Evolutionary conservation across 2,888 invertebrate genomes (phyloP).

Genomic region (Lasioglossum vierecki): DNA sequence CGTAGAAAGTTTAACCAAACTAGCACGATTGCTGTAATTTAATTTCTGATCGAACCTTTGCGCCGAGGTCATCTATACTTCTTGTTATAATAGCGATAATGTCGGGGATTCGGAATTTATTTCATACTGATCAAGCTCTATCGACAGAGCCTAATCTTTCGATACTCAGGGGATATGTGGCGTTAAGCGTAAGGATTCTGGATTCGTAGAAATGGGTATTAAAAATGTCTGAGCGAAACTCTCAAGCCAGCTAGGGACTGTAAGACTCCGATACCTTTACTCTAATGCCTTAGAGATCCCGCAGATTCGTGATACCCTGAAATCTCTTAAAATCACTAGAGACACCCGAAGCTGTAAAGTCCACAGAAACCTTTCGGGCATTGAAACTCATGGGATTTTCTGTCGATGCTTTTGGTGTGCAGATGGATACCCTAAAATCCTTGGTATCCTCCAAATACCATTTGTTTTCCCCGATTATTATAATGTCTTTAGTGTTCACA

Average conservation of each 20-base stretch:
- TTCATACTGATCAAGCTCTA: not conserved
- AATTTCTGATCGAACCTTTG: no score
- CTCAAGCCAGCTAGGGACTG: not conserved
- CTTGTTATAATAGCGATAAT: no score
- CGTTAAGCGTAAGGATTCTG: not conserved
- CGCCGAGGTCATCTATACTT: no score
- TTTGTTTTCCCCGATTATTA: not conserved
- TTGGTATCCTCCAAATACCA: not conserved
- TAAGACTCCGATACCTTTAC: not conserved
- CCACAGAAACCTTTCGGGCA: not conserved
- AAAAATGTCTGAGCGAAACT: not conserved
- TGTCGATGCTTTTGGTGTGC: not conserved
- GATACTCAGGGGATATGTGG: not conserved
- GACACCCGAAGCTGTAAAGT: not conserved
- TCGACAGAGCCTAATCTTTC: not conserved
- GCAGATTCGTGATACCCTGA: not conserved
- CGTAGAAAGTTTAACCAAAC: no score
- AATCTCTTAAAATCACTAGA: not conserved
- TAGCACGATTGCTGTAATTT: no score
- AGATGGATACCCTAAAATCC: not conserved
- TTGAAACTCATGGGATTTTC: not conserved
- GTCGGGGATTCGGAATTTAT: not conserved
- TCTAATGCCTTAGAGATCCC: not conserved
- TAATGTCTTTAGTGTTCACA: not conserved
- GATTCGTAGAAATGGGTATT: not conserved